Evolutionary conservation across 2,888 invertebrate species (phyloP).

Genomic region (Apodemia mormo): DNA sequence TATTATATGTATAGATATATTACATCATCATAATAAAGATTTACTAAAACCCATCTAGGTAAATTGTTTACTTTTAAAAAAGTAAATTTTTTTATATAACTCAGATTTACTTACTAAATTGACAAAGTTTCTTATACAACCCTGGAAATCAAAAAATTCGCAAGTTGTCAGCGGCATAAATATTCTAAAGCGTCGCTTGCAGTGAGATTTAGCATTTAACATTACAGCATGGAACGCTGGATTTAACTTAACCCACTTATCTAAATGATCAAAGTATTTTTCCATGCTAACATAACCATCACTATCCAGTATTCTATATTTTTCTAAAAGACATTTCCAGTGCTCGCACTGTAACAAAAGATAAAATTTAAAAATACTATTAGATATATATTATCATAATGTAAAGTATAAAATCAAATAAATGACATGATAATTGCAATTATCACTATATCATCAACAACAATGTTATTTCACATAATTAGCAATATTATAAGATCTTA

Average conservation of each 20-base stretch:
- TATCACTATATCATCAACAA: too few species aligned
- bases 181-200: constrained; percentile 43
- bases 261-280: constrained; percentile 54
- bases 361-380: too few species aligned
- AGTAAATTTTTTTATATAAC: too few species aligned
- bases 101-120: constrained; percentile 43
- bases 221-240: constrained; percentile 49
- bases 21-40: too few species aligned
- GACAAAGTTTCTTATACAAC: constrained; percentile 52
- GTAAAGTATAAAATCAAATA: too few species aligned
- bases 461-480: too few species aligned
- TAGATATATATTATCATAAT: too few species aligned
- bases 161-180: constrained; percentile 48
- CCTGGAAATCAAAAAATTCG: constrained; percentile 47
- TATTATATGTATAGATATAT: too few species aligned
- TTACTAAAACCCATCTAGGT: too few species aligned
- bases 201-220: constrained; percentile 48
- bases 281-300: constrained; percentile 44
- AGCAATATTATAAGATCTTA: too few species aligned
- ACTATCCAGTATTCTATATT: constrained; percentile 47
- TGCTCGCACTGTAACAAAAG: constrained; percentile 49
- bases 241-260: constrained; percentile 57
- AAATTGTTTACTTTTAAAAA: too few species aligned
- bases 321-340: constrained; percentile 55
- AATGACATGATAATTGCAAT: too few species aligned